Conservation (phyloP, 1,140 invertebrate genomes). For the Cherax quadricarinatus region DNA sequence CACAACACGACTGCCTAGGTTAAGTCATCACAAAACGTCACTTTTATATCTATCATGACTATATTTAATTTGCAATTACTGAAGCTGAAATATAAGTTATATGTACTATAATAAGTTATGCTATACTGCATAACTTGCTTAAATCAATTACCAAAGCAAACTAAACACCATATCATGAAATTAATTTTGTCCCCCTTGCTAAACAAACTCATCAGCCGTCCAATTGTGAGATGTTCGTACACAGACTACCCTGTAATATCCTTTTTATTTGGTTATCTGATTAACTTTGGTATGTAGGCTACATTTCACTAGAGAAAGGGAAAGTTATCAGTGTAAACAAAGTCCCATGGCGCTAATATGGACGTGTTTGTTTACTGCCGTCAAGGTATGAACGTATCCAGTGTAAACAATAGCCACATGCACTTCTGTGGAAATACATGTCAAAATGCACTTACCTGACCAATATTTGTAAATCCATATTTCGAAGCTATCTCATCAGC, state of each 20-base stretch:
- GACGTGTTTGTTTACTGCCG: not conserved
- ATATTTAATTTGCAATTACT: too few relatives aligned
- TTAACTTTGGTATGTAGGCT: not conserved
- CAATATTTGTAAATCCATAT: constrained; percentile 61
- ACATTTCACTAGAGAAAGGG: constrained; percentile 31
- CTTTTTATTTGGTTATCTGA: not conserved
- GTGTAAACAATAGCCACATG: not conserved
- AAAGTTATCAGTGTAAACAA: constrained; percentile 11
- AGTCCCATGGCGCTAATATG: not conserved
- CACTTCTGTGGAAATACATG: not conserved
- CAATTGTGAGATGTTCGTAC: not conserved
- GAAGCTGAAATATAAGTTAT: too few relatives aligned
- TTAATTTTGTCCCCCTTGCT: not conserved
- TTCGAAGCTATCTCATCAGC: constrained; percentile 48
- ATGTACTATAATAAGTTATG: too few relatives aligned
- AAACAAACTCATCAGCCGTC: not conserved
- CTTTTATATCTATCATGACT: too few relatives aligned
- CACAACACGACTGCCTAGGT: too few relatives aligned
- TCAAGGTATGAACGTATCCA: not conserved
- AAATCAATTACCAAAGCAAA: too few relatives aligned
- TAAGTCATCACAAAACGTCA: too few relatives aligned
- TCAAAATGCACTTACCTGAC: constrained; percentile 37
- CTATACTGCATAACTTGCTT: too few relatives aligned
- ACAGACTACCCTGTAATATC: not conserved
- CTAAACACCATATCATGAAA: not conserved